These are phyloP conservation scores for Hemicentrotus pulcherrimus DNA, from an alignment of 35 echinoderm and acorn worm genomes.

Conservation along the genomic window DNA sequence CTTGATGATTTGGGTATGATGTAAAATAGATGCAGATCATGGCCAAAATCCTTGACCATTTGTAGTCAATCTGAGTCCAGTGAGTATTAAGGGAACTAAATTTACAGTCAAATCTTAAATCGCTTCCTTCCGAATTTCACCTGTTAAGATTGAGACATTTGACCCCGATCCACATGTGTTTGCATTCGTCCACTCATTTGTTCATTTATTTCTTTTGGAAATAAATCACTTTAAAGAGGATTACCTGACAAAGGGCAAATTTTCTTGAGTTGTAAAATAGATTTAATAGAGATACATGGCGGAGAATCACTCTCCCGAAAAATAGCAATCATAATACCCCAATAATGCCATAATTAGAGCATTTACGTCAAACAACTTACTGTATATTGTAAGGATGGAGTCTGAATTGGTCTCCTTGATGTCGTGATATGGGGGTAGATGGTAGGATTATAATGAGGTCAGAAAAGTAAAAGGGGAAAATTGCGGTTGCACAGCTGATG, in stretches of 20 bases:
- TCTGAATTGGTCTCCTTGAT: neutral
- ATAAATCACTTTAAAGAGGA: neutral
- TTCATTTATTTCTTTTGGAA: neutral
- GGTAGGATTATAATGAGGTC: neutral
- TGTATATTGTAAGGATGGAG: neutral
- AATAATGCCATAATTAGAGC: neutral
- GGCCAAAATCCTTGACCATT: too few relatives aligned
- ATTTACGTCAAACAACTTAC: slow-evolving; percentile 9
- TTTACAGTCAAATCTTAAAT: too few relatives aligned
- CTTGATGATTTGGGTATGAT: too few relatives aligned
- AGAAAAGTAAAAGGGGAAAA: neutral
- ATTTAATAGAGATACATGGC: neutral
- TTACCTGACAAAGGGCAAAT: neutral
- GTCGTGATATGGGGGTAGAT: neutral
- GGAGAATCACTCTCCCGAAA: neutral
- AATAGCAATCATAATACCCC: neutral
- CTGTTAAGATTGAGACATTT: neutral
- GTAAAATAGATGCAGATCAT: too few relatives aligned
- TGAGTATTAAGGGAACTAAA: too few relatives aligned
- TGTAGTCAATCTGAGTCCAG: too few relatives aligned
- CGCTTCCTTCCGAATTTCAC: neutral
- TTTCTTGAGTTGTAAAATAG: neutral
- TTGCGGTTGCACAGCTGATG: neutral
- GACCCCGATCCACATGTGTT: neutral
- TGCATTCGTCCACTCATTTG: neutral